A percentile compares a stretch with the other conserved stretches of the same genome.
Evolutionary conservation across 2,113 vertebrate genomes (phyloP).

Genomic region (Dolichallabes microphthalmus): DNA sequence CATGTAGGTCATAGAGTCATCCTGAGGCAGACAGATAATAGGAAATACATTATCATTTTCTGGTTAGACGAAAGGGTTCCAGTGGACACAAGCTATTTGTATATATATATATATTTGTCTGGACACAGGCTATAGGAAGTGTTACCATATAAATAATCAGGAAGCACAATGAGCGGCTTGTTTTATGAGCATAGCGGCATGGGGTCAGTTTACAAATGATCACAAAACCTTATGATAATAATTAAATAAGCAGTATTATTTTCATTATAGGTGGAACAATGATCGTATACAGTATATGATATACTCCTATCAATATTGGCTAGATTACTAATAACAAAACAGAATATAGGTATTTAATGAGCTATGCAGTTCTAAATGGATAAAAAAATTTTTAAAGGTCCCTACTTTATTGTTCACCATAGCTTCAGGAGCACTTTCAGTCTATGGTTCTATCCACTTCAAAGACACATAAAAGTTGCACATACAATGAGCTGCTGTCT

Average conservation of each 20-base stretch:
- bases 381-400: background rate
- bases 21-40: too few species aligned
- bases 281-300: background rate
- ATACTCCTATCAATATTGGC: background rate
- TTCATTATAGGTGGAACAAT: background rate
- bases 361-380: background rate
- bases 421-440: background rate
- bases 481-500: constrained; percentile 14
- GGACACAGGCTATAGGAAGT: too few species aligned
- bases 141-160: too few species aligned
- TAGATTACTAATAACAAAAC: background rate
- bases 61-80: too few species aligned
- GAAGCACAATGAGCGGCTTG: too few species aligned
- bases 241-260: background rate
- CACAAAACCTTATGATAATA: too few species aligned
- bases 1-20: too few species aligned
- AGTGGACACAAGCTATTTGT: too few species aligned
- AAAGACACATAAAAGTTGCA: background rate
- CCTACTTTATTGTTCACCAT: background rate
- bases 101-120: too few species aligned
- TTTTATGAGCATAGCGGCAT: too few species aligned
- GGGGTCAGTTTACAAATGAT: too few species aligned
- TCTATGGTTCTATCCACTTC: background rate
- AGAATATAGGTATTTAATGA: background rate
- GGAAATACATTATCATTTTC: too few species aligned